phyloP scores from a whole-genome alignment of 2,113 vertebrate genomes.

The Gymnogyps californianus region DNA sequence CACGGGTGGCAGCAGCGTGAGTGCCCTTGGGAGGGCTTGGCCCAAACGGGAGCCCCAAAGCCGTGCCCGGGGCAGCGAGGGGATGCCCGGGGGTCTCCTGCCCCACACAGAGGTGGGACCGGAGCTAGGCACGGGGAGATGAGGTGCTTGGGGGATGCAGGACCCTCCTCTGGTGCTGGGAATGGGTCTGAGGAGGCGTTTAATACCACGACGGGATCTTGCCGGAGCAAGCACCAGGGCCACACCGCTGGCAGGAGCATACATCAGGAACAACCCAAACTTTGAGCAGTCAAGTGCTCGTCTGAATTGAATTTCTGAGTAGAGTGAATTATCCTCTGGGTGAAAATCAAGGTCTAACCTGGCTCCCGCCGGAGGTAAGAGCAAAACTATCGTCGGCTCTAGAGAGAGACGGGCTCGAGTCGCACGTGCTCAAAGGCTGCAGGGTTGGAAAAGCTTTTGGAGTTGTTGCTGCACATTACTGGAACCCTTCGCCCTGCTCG shows the following conservation, averaged over 20 bases:
- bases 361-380: not conserved
- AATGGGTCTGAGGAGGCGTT: not conserved
- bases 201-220: accelerated
- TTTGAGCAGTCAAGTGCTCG: accelerated
- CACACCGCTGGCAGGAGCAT: accelerated
- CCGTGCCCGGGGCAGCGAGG: accelerated
- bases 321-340: not conserved
- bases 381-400: accelerated
- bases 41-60: not conserved
- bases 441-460: not conserved
- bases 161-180: not conserved
- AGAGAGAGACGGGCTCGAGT: accelerated
- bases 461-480: accelerated
- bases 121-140: accelerated
- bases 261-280: accelerated
- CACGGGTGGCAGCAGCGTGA: accelerated
- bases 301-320: not conserved
- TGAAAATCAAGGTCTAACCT: not conserved
- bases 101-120: no score
- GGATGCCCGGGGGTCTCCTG: not conserved
- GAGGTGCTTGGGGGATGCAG: not conserved
- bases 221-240: accelerated
- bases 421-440: not conserved
- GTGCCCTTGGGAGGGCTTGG: not conserved
- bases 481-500: accelerated